Conservation (phyloP, 2,113 vertebrate genomes). For the Pampusana beccarii region DNA sequence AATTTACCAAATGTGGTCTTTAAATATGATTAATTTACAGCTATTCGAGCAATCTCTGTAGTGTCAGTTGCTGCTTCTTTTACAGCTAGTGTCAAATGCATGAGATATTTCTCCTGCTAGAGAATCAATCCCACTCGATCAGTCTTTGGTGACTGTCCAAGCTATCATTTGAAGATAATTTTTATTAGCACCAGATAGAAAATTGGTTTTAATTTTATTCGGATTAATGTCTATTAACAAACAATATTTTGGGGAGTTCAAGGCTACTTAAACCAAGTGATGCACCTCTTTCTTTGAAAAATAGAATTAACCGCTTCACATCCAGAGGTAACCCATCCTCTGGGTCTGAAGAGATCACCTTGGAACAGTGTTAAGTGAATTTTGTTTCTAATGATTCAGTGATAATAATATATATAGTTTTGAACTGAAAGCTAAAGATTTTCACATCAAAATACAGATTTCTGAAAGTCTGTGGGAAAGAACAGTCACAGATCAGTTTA, state of each 20-base stretch:
- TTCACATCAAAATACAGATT: not conserved
- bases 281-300: not conserved
- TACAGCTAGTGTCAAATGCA: slow-evolving; percentile 34
- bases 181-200: not conserved
- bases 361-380: not conserved
- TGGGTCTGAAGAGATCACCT: not conserved
- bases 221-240: slow-evolving; percentile 8
- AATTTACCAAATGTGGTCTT: slow-evolving; percentile 41
- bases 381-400: not conserved
- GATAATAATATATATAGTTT: not conserved
- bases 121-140: slow-evolving; percentile 9
- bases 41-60: slow-evolving; percentile 22
- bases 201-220: not conserved
- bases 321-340: not conserved
- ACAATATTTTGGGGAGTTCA: not conserved
- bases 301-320: not conserved
- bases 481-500: not conserved
- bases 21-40: slow-evolving; percentile 65
- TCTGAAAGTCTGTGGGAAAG: not conserved
- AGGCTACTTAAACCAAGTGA: not conserved
- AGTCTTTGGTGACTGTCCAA: slow-evolving; percentile 21
- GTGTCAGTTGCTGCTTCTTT: slow-evolving; percentile 18
- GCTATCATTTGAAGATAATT: not conserved
- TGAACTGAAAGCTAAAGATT: not conserved
- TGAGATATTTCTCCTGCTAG: slow-evolving; percentile 46